phyloP scores from a whole-genome alignment of 2,797 vertebrate genomes.

The Coregonus suidteri region DNA sequence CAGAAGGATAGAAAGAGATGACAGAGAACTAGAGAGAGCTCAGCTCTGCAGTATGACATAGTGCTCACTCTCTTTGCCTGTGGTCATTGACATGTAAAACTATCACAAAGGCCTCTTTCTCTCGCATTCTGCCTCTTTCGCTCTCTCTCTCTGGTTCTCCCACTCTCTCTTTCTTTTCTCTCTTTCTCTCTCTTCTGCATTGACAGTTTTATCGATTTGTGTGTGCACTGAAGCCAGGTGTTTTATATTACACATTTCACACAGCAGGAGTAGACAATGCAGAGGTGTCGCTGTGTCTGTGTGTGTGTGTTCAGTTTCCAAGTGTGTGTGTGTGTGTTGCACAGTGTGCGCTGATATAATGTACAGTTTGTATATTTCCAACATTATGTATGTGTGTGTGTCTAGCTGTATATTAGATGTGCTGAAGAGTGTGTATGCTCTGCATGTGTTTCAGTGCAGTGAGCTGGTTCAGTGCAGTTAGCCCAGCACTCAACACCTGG shows the following conservation, averaged over 20 bases:
- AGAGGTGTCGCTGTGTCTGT: constrained; percentile 12
- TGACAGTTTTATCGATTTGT: constrained; percentile 46
- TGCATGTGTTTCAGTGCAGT: neutral
- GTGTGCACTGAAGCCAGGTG: constrained; percentile 59
- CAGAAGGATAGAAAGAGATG: neutral
- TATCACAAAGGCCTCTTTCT: constrained; percentile 63
- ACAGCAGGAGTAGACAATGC: constrained; percentile 54
- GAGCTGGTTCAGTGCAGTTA: constrained; percentile 33
- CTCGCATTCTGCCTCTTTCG: too few species aligned
- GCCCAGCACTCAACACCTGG: constrained; percentile 46
- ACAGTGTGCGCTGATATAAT: constrained; percentile 55
- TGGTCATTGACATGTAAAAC: constrained; percentile 72
- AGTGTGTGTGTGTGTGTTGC: constrained; percentile 16
- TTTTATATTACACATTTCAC: constrained; percentile 62
- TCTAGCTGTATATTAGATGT: constrained; percentile 13
- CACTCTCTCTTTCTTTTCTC: neutral
- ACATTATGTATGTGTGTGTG: neutral
- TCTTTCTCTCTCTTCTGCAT: constrained; percentile 38
- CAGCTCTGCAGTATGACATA: constrained; percentile 65
- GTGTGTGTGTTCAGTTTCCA: constrained; percentile 21
- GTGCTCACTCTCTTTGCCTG: constrained; percentile 65
- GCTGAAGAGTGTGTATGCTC: neutral
- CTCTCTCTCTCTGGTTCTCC: neutral
- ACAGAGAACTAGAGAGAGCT: constrained; percentile 32
- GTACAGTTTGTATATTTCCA: constrained; percentile 9